Evolutionary conservation across 2,888 invertebrate genomes (phyloP).

Genomic region (Xiphydria camelus): DNA sequence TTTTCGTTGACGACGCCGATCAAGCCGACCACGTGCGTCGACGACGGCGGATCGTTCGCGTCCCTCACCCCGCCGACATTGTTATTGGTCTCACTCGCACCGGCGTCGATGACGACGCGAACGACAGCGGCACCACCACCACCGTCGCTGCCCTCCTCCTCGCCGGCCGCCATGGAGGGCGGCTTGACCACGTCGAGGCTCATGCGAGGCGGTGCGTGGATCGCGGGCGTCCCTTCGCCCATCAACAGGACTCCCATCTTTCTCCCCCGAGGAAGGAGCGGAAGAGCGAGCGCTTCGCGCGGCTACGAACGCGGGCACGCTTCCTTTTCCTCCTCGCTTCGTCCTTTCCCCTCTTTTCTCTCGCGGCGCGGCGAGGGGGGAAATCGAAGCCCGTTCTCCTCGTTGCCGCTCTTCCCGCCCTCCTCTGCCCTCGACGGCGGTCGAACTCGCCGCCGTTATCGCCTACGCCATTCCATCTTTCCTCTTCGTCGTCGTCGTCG

Average conservation of each 20-base stretch:
- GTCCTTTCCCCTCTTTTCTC: neutral
- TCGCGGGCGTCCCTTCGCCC: conserved; percentile 41
- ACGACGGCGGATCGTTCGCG: conserved; percentile 29
- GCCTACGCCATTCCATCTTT: too few relatives aligned
- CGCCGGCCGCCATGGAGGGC: neutral
- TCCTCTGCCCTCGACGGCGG: too few relatives aligned
- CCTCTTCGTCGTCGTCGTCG: too few relatives aligned
- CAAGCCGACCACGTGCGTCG: conserved; percentile 33
- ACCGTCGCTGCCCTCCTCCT: conserved; percentile 21
- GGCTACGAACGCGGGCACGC: conserved; percentile 2
- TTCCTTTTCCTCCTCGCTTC: neutral
- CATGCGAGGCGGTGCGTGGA: conserved; percentile 36
- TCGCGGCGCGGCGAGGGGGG: too few relatives aligned
- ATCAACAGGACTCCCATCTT: conserved; percentile 55
- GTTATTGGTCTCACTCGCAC: conserved; percentile 14
- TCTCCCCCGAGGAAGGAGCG: conserved; percentile 19
- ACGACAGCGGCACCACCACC: conserved; percentile 20
- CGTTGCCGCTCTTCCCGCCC: too few relatives aligned
- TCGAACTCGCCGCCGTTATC: too few relatives aligned
- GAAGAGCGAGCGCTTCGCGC: conserved; percentile 9
- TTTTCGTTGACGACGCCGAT: conserved; percentile 32
- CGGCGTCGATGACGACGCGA: conserved; percentile 28
- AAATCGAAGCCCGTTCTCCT: too few relatives aligned
- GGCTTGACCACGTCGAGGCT: conserved; percentile 27
- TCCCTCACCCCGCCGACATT: conserved; percentile 24